phyloP scores from a whole-genome alignment of 1,140 invertebrate genomes.

The Dolichoris vasculosae region DNA sequence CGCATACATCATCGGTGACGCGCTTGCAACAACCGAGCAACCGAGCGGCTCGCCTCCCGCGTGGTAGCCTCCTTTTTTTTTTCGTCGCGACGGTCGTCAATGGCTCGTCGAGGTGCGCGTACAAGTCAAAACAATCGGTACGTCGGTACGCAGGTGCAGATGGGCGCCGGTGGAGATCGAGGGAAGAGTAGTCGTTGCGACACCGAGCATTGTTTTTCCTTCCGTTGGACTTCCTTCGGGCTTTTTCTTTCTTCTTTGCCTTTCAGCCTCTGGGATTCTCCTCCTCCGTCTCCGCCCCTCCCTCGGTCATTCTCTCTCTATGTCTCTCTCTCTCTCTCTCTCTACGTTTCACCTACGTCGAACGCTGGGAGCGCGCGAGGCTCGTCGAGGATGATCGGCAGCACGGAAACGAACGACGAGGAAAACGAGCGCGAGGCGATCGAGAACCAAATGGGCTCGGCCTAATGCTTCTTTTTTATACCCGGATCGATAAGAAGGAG shows the following conservation, averaged over 20 bases:
- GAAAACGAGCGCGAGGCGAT: conserved; percentile 45
- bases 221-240: neutral
- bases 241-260: neutral
- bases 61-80: conserved; percentile 10
- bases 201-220: conserved; percentile 54
- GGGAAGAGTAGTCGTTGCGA: conserved; percentile 55
- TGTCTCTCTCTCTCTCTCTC: neutral
- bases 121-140: conserved; percentile 73
- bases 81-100: conserved; percentile 28
- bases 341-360: too few relatives aligned
- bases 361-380: too few relatives aligned
- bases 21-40: conserved; percentile 31
- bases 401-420: conserved; percentile 22
- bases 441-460: neutral
- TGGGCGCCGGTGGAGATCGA: conserved; percentile 53
- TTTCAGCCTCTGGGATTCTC: neutral
- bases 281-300: neutral
- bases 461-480: neutral
- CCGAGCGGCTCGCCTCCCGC: neutral
- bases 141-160: conserved; percentile 70
- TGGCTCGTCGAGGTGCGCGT: conserved; percentile 48
- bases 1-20: conserved; percentile 62
- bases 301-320: neutral
- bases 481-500: neutral
- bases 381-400: conserved; percentile 2